phyloP scores from a whole-genome alignment of 2,888 invertebrate species.

The Nipponacmea schrenckii region DNA sequence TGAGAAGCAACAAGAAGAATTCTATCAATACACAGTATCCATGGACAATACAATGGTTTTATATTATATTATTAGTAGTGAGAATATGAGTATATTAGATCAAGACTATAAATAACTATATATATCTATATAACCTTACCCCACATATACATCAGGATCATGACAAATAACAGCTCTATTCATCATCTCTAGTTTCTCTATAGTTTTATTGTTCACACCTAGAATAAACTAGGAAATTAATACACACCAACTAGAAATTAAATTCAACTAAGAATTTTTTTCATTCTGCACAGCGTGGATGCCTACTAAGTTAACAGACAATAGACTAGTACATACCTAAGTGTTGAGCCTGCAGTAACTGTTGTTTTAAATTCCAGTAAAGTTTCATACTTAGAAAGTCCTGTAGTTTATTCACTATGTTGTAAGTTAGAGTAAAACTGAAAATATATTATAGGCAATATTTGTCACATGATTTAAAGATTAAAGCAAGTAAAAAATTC shows the following conservation, averaged over 20 bases:
- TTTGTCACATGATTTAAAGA: not conserved
- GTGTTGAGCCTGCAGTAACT: slow-evolving; percentile 18
- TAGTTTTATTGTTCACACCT: slow-evolving; percentile 21
- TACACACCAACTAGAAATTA: too few relatives aligned
- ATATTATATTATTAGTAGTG: too few relatives aligned
- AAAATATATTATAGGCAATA: slow-evolving; percentile 12
- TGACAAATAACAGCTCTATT: slow-evolving; percentile 43
- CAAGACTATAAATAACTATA: not conserved
- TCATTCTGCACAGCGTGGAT: too few relatives aligned
- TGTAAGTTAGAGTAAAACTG: slow-evolving; percentile 52
- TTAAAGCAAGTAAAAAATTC: too few relatives aligned
- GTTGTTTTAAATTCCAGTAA: slow-evolving; percentile 47
- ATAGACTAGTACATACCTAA: slow-evolving; percentile 17
- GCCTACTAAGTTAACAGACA: not conserved
- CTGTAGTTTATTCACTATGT: slow-evolving; percentile 51
- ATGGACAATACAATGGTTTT: too few relatives aligned
- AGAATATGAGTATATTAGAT: too few relatives aligned
- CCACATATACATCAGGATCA: slow-evolving; percentile 40
- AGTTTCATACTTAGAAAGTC: slow-evolving; percentile 53
- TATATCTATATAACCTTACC: slow-evolving; percentile 29
- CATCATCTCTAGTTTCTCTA: slow-evolving; percentile 19
- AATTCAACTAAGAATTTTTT: too few relatives aligned
- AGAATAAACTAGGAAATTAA: not conserved
- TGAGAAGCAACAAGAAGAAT: too few relatives aligned
- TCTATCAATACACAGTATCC: too few relatives aligned